Conservation (phyloP, 2,797 vertebrate species). For the Mareca strepera region DNA sequence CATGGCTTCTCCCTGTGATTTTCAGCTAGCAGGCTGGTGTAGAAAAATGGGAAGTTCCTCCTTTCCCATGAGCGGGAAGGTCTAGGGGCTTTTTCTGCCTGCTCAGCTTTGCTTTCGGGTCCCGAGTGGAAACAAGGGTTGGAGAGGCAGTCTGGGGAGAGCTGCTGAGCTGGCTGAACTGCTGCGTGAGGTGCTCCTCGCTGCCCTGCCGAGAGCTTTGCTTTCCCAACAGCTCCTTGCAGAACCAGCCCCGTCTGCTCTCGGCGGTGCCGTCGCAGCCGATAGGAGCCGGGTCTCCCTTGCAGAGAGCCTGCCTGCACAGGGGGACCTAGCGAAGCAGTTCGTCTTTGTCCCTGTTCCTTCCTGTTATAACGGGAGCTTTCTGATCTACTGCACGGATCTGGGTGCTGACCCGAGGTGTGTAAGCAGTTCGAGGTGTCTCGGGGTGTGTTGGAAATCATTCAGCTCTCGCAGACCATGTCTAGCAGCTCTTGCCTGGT, state of each 20-base stretch:
- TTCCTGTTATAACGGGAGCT: conserved; percentile 4
- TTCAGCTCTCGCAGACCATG: not conserved
- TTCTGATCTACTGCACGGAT: conserved; percentile 14
- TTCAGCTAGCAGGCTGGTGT: not conserved
- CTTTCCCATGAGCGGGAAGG: not conserved
- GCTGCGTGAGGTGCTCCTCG: not conserved
- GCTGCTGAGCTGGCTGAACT: not conserved
- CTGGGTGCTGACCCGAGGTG: conserved; percentile 18
- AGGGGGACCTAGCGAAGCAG: not conserved
- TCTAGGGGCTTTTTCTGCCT: not conserved
- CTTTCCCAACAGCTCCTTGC: conserved; percentile 24
- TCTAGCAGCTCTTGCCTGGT: not conserved
- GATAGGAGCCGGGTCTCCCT: not conserved
- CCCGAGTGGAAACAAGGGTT: not conserved
- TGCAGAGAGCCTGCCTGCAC: not conserved
- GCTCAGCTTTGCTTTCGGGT: not conserved
- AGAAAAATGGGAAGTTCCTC: not conserved
- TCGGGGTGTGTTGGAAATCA: not conserved
- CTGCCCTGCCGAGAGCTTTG: not conserved
- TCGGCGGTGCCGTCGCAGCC: not conserved
- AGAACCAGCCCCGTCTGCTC: conserved; percentile 41
- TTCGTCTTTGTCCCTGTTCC: not conserved
- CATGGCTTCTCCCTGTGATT: not conserved
- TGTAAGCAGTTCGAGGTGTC: not conserved
- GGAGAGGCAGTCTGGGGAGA: not conserved